phyloP scores from a whole-genome alignment of 2,797 vertebrate genomes.

The Austrolebias charrua region DNA sequence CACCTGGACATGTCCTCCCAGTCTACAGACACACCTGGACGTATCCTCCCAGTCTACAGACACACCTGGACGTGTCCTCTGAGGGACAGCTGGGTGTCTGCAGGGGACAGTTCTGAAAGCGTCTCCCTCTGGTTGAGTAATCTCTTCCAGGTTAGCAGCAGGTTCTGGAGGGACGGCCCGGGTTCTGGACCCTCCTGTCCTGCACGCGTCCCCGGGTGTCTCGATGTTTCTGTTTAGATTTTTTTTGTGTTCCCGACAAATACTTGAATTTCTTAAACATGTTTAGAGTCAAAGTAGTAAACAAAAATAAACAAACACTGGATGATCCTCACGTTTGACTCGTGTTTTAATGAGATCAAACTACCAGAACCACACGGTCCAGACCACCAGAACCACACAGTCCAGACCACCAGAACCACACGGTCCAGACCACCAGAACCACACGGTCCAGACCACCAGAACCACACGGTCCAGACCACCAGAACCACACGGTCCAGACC shows the following conservation, averaged over 20 bases:
- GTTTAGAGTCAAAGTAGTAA: conserved; percentile 73
- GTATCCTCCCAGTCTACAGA: no score
- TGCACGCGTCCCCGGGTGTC: no score
- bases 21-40: no score
- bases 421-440: no score
- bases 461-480: no score
- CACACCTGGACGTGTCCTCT: background rate
- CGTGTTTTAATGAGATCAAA: no score
- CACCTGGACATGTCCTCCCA: no score
- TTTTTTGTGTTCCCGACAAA: conserved; percentile 77
- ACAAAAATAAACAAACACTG: conserved; percentile 79
- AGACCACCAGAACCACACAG: no score
- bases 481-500: no score
- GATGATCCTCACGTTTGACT: conserved; percentile 32
- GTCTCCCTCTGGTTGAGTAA: conserved; percentile 47
- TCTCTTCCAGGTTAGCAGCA: conserved; percentile 38
- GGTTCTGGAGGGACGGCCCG: conserved; percentile 23
- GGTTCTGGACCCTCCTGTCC: background rate
- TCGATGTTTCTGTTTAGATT: conserved; percentile 68
- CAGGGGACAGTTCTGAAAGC: background rate
- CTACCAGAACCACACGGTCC: no score
- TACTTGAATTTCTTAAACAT: conserved; percentile 84
- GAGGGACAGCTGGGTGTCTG: background rate
- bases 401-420: no score
- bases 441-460: no score